Evolutionary conservation across 2,888 invertebrate species (phyloP), one percentile per base, ranked within the genome.

Genomic region (Hyposoter dolosus): DNA sequence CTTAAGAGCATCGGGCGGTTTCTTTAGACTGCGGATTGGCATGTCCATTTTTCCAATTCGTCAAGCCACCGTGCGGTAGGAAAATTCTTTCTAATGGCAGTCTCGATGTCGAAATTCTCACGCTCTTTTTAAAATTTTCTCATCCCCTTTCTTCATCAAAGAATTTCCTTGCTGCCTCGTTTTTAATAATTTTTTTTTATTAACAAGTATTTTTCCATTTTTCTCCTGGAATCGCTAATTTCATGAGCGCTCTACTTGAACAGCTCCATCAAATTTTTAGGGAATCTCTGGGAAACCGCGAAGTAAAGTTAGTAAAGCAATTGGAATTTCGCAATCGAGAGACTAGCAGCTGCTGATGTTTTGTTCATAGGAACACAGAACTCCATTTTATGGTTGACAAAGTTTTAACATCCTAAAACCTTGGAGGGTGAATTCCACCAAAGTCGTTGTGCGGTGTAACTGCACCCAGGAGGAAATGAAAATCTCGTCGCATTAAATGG

Each of bases 401-500:
- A 47, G 69, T 45, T 69, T 47, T 35, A 69, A 69, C 45, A 47
- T 45, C 28, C 15, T 28, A 28, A 47, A 69, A 23, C 69, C 69
- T 23, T 23, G 45, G 45, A 47, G 69, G 28, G 45, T 53, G 71
- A 71, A 71, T 71, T 71, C 53, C 23, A n/a, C 4, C 6, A n/a
- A 50, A 50, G 50, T 60, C 50, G 83, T 76, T 85, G 78, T 68
- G 82, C 82, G 88, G 86, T 88, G 88, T 88, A 84, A 83, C 81
- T 71, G 83, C 89, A 89, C 89, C 85, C 83, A 69, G 79, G 79
- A 85, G 88, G 87, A 88, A 90, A 89, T 87, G 86, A 89, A 88
- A 83, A 85, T 79, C 80, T 84, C 53, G 43, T 40, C 60, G 47
- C 43, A 56, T 66, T 76, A 66, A 65, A 35, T 19, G 45, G 76